phyloP scores from a whole-genome alignment of 1,140 invertebrate species.

The Ruditapes philippinarum region DNA sequence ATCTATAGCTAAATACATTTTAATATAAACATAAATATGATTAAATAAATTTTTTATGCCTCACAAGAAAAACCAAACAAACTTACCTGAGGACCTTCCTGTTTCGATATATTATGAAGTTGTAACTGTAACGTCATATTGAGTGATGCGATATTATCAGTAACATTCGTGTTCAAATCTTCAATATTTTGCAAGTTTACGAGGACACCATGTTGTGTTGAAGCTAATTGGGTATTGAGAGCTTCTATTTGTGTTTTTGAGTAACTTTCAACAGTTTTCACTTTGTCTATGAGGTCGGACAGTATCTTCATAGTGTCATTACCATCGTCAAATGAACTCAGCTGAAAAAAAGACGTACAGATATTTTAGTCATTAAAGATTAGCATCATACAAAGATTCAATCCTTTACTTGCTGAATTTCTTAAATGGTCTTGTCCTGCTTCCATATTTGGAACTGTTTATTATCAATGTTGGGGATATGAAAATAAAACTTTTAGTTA shows the following conservation, averaged over 20 bases:
- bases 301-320: conserved; percentile 52
- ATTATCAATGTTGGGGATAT: too few species aligned
- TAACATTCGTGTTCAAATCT: background rate
- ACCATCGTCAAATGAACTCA: conserved; percentile 50
- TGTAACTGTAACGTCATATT: conserved; percentile 58
- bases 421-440: too few species aligned
- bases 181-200: background rate
- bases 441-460: too few species aligned
- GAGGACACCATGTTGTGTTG: background rate
- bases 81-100: conserved; percentile 54
- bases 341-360: conserved; percentile 1
- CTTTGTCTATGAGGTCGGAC: conserved; percentile 47
- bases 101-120: conserved; percentile 46
- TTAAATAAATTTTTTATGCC: too few species aligned
- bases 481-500: too few species aligned
- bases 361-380: background rate
- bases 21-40: too few species aligned
- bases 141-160: conserved; percentile 25
- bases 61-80: too few species aligned
- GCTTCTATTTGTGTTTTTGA: background rate
- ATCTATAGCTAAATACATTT: too few species aligned
- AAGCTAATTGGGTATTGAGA: background rate
- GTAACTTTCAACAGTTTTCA: conserved; percentile 7
- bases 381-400: too few species aligned
- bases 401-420: too few species aligned